Percentiles rank a stretch among this genome's conserved stretches.
Evolutionary conservation across 2,113 vertebrate genomes (phyloP).

Genomic region (Chionis minor): DNA sequence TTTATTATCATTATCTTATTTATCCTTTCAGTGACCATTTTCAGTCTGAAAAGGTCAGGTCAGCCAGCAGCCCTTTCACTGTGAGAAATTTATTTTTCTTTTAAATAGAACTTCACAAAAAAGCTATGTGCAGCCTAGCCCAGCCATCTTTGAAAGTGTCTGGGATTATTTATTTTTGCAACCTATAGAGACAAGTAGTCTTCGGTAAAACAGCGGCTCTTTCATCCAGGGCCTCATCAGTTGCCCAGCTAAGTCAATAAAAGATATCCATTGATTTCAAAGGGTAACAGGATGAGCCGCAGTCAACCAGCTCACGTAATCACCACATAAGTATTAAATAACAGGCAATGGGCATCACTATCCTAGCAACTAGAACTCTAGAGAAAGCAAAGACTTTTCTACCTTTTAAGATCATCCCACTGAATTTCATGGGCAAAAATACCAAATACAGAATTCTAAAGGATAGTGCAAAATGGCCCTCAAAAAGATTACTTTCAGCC

Average conservation of each 20-base stretch:
- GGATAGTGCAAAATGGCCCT: background rate
- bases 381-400: background rate
- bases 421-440: background rate
- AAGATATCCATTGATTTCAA: background rate
- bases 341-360: background rate
- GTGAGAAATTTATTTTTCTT: background rate
- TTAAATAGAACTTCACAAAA: background rate
- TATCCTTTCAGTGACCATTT: background rate
- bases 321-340: background rate
- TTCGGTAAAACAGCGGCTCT: background rate
- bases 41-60: slow-evolving; percentile 8
- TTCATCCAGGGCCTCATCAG: background rate
- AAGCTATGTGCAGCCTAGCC: background rate
- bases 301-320: background rate
- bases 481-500: background rate
- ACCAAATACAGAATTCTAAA: background rate
- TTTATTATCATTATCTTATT: slow-evolving; percentile 1
- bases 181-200: background rate
- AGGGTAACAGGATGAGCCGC: background rate
- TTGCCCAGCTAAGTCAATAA: background rate
- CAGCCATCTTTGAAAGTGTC: background rate
- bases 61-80: background rate
- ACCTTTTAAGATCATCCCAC: background rate
- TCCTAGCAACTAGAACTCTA: background rate
- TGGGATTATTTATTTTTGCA: background rate